phyloP scores from a whole-genome alignment of 2,797 vertebrate species.

The Sebastes trivittatus region DNA sequence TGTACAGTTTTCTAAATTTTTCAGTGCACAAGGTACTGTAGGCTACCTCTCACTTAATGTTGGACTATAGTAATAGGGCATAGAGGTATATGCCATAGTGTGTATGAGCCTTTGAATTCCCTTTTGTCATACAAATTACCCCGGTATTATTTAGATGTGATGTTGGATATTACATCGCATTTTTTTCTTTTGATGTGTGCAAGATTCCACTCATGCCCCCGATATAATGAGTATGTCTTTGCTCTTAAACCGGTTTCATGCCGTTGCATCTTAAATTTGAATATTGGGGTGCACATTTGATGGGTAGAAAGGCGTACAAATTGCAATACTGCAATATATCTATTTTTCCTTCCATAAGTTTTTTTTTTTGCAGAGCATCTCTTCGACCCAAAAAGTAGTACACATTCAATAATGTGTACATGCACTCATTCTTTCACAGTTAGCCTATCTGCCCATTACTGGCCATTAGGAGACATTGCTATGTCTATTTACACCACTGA shows the following conservation, averaged over 20 bases:
- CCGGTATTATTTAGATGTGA: conserved; percentile 39
- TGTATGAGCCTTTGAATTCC: conserved; percentile 54
- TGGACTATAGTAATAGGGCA: conserved; percentile 55
- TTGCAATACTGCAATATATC: conserved; percentile 29
- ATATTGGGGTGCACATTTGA: conserved; percentile 26
- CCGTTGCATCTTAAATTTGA: conserved; percentile 31
- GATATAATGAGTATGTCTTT: conserved; percentile 13
- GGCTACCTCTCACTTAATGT: conserved; percentile 75
- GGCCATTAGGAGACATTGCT: conserved; percentile 18
- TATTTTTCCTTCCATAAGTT: conserved; percentile 28
- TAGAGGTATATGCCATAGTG: conserved; percentile 59
- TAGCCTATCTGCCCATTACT: not conserved
- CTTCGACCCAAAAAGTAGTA: not conserved
- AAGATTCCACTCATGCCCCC: conserved; percentile 14
- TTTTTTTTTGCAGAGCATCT: conserved; percentile 3
- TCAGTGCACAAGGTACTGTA: conserved; percentile 78
- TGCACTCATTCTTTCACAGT: conserved; percentile 4
- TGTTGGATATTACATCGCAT: conserved; percentile 40
- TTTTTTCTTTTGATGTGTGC: conserved; percentile 29
- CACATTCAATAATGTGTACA: not conserved
- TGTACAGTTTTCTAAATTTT: conserved; percentile 73
- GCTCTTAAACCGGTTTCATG: conserved; percentile 25
- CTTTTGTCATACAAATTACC: conserved; percentile 42
- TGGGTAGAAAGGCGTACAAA: conserved; percentile 16
- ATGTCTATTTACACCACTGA: not conserved